Conservation (phyloP, 2,888 invertebrate species). For the Kuschelorhynchus macadamiae region DNA sequence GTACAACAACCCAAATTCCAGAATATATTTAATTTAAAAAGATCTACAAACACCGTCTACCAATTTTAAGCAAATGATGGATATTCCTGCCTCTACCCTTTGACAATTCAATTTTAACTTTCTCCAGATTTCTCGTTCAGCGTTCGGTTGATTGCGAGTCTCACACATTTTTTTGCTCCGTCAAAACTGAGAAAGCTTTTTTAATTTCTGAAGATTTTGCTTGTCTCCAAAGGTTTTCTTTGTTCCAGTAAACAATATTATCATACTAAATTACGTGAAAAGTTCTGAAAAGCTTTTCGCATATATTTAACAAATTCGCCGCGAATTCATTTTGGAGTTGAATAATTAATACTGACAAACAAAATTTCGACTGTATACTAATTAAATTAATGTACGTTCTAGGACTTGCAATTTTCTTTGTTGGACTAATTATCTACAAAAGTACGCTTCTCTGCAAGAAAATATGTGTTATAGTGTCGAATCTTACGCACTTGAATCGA, state of each 20-base stretch:
- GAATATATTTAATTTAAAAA: too few species aligned
- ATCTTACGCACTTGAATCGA: too few species aligned
- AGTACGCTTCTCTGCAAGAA: too few species aligned
- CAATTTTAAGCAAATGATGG: too few species aligned
- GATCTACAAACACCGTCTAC: too few species aligned
- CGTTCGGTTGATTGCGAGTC: conserved; percentile 13
- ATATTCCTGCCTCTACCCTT: too few species aligned
- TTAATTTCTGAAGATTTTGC: not conserved
- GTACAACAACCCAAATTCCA: too few species aligned
- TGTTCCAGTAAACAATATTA: conserved; percentile 47
- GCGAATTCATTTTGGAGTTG: conserved; percentile 46
- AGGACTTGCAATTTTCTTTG: conserved; percentile 17
- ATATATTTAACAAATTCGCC: conserved; percentile 29
- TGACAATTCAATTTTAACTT: too few species aligned
- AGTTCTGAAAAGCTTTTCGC: conserved; percentile 47
- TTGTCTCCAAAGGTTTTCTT: conserved; percentile 31
- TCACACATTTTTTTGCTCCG: not conserved
- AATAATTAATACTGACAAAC: conserved; percentile 47
- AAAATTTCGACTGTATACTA: conserved; percentile 17
- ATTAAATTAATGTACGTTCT: conserved; percentile 31
- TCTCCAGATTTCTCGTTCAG: too few species aligned
- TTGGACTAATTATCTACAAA: conserved; percentile 25
- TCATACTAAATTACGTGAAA: conserved; percentile 52
- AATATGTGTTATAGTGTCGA: too few species aligned
- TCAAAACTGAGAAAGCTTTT: conserved; percentile 1